A percentile compares a stretch with the other conserved stretches of the same genome.
These are phyloP conservation scores for Branchipolynoe longqiensis DNA, from an alignment of 2,888 invertebrate species.

Conservation along the genomic window DNA sequence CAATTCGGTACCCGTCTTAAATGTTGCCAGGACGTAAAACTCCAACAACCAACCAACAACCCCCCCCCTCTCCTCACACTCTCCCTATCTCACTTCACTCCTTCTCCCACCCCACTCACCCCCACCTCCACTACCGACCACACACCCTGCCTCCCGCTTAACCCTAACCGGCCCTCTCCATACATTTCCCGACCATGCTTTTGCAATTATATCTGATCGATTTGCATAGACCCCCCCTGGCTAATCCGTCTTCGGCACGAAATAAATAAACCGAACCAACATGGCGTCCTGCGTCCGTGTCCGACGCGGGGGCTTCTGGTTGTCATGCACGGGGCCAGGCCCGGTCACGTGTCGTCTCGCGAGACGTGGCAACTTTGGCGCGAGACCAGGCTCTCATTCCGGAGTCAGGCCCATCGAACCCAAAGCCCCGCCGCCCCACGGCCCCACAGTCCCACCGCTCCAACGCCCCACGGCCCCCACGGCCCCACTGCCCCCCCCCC, in stretches of 20 bases:
- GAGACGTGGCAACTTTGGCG: background rate
- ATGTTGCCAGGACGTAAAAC: too few relatives aligned
- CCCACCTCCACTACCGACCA: background rate
- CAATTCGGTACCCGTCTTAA: too few relatives aligned
- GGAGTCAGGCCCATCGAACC: background rate
- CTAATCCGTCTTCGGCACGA: too few relatives aligned
- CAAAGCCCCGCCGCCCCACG: background rate
- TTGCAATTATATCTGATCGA: slow-evolving; percentile 17
- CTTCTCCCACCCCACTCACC: background rate
- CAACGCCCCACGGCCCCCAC: too few relatives aligned
- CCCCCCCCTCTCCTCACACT: background rate
- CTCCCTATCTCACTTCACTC: background rate
- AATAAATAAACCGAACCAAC: background rate
- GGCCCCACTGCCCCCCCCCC: too few relatives aligned
- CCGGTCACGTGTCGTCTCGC: slow-evolving; percentile 16
- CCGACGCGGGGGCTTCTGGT: background rate
- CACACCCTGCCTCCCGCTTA: background rate
- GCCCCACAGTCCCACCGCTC: background rate
- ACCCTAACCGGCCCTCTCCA: too few relatives aligned
- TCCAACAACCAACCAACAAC: background rate
- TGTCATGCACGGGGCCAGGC: background rate
- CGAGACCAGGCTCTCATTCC: background rate
- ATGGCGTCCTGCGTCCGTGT: background rate
- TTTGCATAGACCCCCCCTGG: slow-evolving; percentile 14
- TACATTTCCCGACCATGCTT: too few relatives aligned